Base-by-base conservation (phyloP, 2,888 invertebrate species). In the Tenodera sinensis region DNA sequence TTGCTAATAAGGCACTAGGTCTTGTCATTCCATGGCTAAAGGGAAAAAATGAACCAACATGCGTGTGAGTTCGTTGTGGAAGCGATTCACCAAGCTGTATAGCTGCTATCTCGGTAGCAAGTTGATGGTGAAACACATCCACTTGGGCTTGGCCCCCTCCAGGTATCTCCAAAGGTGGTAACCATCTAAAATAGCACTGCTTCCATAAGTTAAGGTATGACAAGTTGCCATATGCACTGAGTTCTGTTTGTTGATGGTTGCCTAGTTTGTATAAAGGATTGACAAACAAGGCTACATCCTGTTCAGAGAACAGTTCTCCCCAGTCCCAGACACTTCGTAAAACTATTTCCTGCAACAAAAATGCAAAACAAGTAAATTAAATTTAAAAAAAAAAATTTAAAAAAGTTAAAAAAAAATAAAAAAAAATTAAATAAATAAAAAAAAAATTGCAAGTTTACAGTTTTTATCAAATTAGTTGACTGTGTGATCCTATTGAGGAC, bases 101-200 rank as follows among this genome's bases (percentile, higher is more conserved):
- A 12, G 90, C 87, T 15, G 84, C 88, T 71, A 94, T 92, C 90
- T 94, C 93, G 89, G 93, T 93, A 12, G 93, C 92, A 90, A 94
- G 91, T 83, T 93, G 91, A 87, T 93, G 92, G 91, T 93, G 93
- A 84, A 93, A 93, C 20, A 94, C 91, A 90, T 93, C 93, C 90
- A 92, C 91, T 91, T 92, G 92, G 1, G 91, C 91, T 89, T 91
- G 91, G 8, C 92, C 92, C 25, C 97, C 96, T 91, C 95, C 95
- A 28, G 95, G 94, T 90, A 97, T 96, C 93, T 98, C 97, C 9
- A 98, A 94, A 28, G 97, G 96, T 28, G 96, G 96, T 92, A 98
- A 95, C 97, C 98, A 98, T 47, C 98, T 96, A 92, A 97, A 97
- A 94, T 98, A 98, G 94, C 98, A 98, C 93, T 97, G 97, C 89